Evolutionary conservation across 1,140 invertebrate species (phyloP).

Genomic region (Manduca sexta): DNA sequence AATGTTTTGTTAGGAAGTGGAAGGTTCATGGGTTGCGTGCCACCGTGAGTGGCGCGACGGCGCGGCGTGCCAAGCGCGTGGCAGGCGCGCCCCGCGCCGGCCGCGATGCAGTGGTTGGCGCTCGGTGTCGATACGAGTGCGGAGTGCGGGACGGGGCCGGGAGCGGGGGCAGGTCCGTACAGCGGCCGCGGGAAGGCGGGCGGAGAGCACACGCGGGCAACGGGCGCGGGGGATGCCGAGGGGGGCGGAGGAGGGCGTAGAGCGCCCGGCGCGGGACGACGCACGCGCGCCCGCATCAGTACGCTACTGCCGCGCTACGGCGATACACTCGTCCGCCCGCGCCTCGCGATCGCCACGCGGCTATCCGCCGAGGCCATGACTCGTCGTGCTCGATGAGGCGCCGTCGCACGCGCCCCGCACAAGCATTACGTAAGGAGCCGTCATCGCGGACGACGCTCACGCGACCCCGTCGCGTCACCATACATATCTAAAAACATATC

Average conservation of each 20-base stretch:
- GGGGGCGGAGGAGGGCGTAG: conserved; percentile 11
- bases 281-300: conserved; percentile 40
- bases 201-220: conserved; percentile 30
- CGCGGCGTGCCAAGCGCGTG: conserved; percentile 17
- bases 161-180: conserved; percentile 14
- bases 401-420: conserved; percentile 40
- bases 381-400: conserved; percentile 52
- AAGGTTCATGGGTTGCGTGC: conserved; percentile 25
- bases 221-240: conserved; percentile 18
- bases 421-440: conserved; percentile 53
- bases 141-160: conserved; percentile 22
- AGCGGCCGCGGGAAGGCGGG: conserved; percentile 24
- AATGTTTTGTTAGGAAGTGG: conserved; percentile 31
- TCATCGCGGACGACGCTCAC: conserved; percentile 8
- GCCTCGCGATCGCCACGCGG: conserved; percentile 43
- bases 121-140: conserved; percentile 60
- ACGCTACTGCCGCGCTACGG: conserved; percentile 39
- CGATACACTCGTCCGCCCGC: conserved; percentile 34
- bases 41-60: conserved; percentile 30
- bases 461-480: conserved; percentile 17
- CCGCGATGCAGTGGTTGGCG: conserved; percentile 52
- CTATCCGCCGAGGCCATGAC: conserved; percentile 44
- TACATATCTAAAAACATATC: conserved; percentile 34
- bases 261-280: conserved; percentile 21
- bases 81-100: conserved; percentile 23